Base-by-base conservation (phyloP, 2,797 vertebrate genomes). In the Pristis pectinata region DNA sequence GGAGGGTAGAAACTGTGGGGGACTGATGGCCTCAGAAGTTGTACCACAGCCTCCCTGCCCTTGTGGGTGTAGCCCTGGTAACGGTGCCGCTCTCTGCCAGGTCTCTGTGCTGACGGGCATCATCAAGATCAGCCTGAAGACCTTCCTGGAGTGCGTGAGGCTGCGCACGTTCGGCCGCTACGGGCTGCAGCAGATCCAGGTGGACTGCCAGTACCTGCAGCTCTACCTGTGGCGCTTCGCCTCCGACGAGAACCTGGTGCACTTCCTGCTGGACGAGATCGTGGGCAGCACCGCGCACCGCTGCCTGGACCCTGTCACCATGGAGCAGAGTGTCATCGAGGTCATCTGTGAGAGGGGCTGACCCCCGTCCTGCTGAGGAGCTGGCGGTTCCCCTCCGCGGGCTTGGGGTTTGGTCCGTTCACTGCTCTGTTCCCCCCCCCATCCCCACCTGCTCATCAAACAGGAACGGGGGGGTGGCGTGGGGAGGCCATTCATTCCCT, bases 91-190 rank as follows among this genome's bases (percentile, higher is more conserved):
- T 37, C 53, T 0, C 53, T 30, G 7, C 5, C 96, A 99, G 99
- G 99, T 99, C 82, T 99, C 99, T 0, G 99, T 99, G 95, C 97
- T 99, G 95, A 99, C 99, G 0, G 99, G 99, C 89, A 99, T 99
- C 95, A 99, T 99, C 96, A 99, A 99, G 97, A 99, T 99, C 97
- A 99, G 99, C 96, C 96, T 99, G 94, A 99, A 99, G 97, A 99
- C 99, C 0, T 98, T 99, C 96, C 97, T 99, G 95, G 99, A 99
- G 96, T 99, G 99, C 0, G 99, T 99, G 94, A 98, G 99, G 10
- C 97, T 99, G 96, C 98, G 99, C 41, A 99, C 99, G 0, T 98
- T 99, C 2, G 99, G 99, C 15, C 98, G 99, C 79, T 99, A 98
- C 0, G 99, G 99, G 95, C 97, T 99, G 97, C 99, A 99, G 97